A percentile compares a stretch with the other conserved stretches of the same genome.
These are phyloP conservation scores for Ditylenchus weischeri DNA, from an alignment of 2,888 invertebrate genomes.

Conservation along the genomic window DNA sequence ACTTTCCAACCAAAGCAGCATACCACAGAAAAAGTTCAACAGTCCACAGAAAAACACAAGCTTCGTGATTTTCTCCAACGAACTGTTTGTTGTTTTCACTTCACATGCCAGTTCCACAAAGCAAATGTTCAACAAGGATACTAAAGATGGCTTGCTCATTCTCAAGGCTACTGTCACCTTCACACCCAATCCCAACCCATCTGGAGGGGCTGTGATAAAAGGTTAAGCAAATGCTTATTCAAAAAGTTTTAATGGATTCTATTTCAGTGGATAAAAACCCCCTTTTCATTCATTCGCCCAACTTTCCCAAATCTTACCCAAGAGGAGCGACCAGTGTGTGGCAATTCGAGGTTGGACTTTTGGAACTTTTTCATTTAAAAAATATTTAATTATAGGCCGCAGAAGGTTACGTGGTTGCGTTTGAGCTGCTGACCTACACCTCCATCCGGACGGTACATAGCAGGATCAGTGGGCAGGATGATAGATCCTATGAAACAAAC, in stretches of 20 bases:
- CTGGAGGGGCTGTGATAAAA: constrained; percentile 27
- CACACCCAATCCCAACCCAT: constrained; percentile 1
- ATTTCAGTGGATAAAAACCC: constrained; percentile 26
- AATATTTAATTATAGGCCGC: constrained; percentile 26
- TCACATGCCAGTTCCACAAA: constrained; percentile 25
- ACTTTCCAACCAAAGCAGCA: constrained; percentile 34
- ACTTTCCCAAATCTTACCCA: constrained; percentile 43
- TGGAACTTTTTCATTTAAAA: no score
- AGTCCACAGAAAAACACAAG: constrained; percentile 22
- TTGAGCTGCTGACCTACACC: constrained; percentile 18
- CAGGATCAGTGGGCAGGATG: no score
- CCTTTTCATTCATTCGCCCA: constrained; percentile 37
- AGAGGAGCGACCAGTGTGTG: constrained; percentile 40
- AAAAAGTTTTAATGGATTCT: no score
- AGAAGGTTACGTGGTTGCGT: constrained; percentile 37
- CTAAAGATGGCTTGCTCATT: constrained; percentile 8
- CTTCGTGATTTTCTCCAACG: constrained; percentile 42
- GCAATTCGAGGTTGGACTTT: constrained; percentile 32
- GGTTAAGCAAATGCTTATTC: background rate
- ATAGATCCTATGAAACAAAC: background rate
- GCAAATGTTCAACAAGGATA: background rate
- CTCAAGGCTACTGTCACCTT: constrained; percentile 18
- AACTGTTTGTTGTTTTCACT: constrained; percentile 33
- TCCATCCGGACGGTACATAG: background rate
- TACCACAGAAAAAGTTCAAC: constrained; percentile 37